Conservation (phyloP, 1,140 invertebrate genomes). For the Leptinotarsa texana region DNA sequence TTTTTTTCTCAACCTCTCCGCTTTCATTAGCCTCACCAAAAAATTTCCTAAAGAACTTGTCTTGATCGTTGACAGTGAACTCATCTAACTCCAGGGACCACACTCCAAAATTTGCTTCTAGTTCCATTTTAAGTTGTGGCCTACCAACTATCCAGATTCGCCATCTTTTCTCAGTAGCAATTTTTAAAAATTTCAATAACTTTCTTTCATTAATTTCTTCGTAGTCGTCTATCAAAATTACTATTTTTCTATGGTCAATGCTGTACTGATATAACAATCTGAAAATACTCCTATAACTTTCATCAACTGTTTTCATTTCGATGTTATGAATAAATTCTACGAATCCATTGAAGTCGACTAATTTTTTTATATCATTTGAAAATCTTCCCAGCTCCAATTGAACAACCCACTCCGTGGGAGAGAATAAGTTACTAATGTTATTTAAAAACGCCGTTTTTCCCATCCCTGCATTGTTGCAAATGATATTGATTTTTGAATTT, state of each 20-base stretch:
- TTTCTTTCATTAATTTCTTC: constrained; percentile 12
- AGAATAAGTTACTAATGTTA: neutral
- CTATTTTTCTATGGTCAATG: neutral
- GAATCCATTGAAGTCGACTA: neutral
- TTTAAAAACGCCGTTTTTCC: constrained; percentile 13
- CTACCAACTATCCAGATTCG: constrained; percentile 17
- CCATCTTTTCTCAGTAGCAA: neutral
- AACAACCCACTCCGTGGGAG: neutral
- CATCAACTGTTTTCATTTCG: constrained; percentile 1
- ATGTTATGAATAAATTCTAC: neutral
- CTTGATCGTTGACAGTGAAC: constrained; percentile 9
- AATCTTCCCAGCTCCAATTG: constrained; percentile 1
- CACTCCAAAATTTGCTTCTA: constrained; percentile 11
- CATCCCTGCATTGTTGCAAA: constrained; percentile 19
- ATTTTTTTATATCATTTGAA: neutral
- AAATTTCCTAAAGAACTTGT: constrained; percentile 6
- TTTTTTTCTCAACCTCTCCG: neutral
- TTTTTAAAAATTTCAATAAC: constrained; percentile 12
- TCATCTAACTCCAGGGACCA: constrained; percentile 1
- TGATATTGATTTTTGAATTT: neutral
- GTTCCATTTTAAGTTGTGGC: neutral
- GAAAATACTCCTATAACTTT: neutral
- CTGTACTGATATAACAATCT: neutral
- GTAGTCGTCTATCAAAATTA: constrained; percentile 5
- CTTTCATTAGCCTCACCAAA: neutral